Evolutionary conservation across 2,888 invertebrate species (phyloP).

Genomic region (Folsomia manolachei): DNA sequence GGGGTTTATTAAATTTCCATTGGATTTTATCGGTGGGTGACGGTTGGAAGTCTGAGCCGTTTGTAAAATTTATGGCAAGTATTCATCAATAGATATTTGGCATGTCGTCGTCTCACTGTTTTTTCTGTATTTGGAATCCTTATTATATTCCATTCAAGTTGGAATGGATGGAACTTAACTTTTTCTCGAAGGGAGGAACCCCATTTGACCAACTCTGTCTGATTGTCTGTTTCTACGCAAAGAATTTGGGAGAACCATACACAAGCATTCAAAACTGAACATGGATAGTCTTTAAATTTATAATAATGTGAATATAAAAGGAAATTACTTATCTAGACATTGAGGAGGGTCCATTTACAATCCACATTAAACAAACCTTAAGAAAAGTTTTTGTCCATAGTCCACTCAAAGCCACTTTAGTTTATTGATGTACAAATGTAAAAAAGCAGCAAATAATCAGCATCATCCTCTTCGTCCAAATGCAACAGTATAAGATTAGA

Average conservation of each 20-base stretch:
- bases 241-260: too few species aligned
- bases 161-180: too few species aligned
- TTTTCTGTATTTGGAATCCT: background rate
- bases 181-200: conserved; percentile 20
- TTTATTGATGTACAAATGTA: background rate
- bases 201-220: conserved; percentile 14
- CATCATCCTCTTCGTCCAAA: background rate
- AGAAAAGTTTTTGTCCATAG: background rate
- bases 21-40: conserved; percentile 2
- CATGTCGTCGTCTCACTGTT: conserved; percentile 17
- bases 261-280: background rate
- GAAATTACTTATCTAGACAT: conserved; percentile 22
- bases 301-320: conserved; percentile 23
- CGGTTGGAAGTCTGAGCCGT: background rate
- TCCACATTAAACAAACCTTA: background rate
- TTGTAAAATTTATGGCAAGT: conserved; percentile 6
- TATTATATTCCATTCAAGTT: conserved; percentile 16
- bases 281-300: conserved; percentile 11
- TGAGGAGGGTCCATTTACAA: conserved; percentile 18
- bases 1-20: conserved; percentile 7
- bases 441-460: background rate
- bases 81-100: conserved; percentile 21
- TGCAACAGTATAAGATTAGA: too few species aligned
- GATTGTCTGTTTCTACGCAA: too few species aligned
- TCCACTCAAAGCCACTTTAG: background rate